Percentiles rank a stretch among this genome's conserved stretches.
Evolutionary conservation across 2,113 vertebrate genomes (phyloP).

Genomic region (Tenebrosternarchus preto): DNA sequence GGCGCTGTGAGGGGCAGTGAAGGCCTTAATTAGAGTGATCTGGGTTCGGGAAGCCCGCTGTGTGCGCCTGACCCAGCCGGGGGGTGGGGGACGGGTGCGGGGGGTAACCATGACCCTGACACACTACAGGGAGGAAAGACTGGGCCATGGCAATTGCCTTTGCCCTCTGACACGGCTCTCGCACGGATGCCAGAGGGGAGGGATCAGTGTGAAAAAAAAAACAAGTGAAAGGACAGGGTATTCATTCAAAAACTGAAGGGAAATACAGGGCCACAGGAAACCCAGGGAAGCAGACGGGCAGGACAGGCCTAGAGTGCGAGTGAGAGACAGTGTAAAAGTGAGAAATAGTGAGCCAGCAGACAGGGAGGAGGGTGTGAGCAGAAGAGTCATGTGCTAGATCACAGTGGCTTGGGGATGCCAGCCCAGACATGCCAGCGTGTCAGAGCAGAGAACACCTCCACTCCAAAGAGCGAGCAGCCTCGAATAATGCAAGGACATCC

Average conservation of each 20-base stretch:
- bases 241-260: neutral
- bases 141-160: constrained; percentile 8
- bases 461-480: constrained; percentile 42
- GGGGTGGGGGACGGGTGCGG: too few relatives aligned
- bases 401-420: constrained; percentile 43
- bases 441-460: constrained; percentile 35
- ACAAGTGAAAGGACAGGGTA: neutral
- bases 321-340: constrained; percentile 34
- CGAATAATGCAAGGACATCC: constrained; percentile 14
- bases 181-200: neutral
- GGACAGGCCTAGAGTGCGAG: neutral
- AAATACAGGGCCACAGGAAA: neutral
- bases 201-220: neutral
- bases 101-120: constrained; percentile 46
- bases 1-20: neutral
- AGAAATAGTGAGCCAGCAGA: constrained; percentile 45
- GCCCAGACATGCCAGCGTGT: constrained; percentile 50
- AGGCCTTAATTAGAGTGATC: constrained; percentile 43
- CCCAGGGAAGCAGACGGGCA: neutral
- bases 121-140: constrained; percentile 48
- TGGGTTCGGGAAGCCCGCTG: constrained; percentile 51
- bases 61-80: constrained; percentile 66
- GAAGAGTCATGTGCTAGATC: constrained; percentile 46
- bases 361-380: constrained; percentile 35
- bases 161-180: constrained; percentile 33